Percentiles rank a stretch among this genome's conserved stretches.
Evolutionary conservation across 2,888 invertebrate genomes (phyloP).

Genomic region (Antitype chi): DNA sequence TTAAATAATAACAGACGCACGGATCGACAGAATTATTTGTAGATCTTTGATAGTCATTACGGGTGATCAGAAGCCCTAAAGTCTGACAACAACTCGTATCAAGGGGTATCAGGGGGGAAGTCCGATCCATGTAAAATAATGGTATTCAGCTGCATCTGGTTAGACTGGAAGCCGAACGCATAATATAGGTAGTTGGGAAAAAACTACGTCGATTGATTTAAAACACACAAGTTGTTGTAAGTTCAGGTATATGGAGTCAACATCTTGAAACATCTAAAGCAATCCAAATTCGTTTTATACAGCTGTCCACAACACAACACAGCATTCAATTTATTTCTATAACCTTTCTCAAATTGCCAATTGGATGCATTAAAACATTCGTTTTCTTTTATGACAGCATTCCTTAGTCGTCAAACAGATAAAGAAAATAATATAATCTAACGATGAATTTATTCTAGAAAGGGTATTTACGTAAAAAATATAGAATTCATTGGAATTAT

Average conservation of each 20-base stretch:
- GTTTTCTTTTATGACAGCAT: constrained; percentile 9
- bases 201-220: neutral
- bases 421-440: constrained; percentile 13
- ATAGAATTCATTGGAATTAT: neutral
- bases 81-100: no score
- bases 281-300: neutral
- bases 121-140: no score
- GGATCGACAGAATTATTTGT: no score
- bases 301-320: neutral
- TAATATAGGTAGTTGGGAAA: no score
- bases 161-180: no score
- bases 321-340: neutral
- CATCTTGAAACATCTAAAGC: neutral
- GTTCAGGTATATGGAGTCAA: neutral
- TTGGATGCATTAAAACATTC: neutral
- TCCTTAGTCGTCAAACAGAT: constrained; percentile 8
- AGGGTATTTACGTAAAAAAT: neutral
- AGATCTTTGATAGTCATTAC: no score
- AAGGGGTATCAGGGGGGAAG: no score
- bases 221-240: neutral
- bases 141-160: no score
- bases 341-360: neutral
- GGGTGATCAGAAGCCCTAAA: no score
- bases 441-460: constrained; percentile 6
- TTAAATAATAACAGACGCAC: no score